Evolutionary conservation across 2,797 vertebrate species (phyloP), one percentile per base, ranked within the genome.

Genomic region (Poecilia wingei): DNA sequence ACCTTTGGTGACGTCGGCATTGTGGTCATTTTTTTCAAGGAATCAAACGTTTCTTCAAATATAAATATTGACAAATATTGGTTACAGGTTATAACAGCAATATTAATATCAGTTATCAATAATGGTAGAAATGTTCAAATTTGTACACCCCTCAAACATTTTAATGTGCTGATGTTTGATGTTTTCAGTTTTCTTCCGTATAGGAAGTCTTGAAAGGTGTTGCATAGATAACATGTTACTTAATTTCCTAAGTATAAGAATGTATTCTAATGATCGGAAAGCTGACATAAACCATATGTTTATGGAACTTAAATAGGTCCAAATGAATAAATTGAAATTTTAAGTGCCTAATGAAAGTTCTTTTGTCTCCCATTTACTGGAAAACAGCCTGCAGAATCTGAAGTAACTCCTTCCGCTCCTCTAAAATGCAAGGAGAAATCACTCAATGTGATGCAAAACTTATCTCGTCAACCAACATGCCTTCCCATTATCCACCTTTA

Each of bases 401-500:
- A 4, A 28, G 9, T 39, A 47, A 84, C 74, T 49, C 43, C 6
- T 46, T 78, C 74, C 70, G 25, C n/a, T 64, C 13, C 20, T 61
- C 66, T 72, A 55, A 78, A 74, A 46, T 28, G 25, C 80, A 64
- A 81, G 66, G 46, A 82, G 66, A 76, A 66, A 88, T 83, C 84
- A 88, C 4, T 33, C 33, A 45, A 57, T 41, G 72, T 76, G 81
- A 88, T 77, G 75, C 71, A 75, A 76, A 79, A 77, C 78, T 76
- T 16, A 81, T 87, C 88, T 33, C 69, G 77, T 78, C 68, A 28
- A 79, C 86, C 78, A 77, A 55, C 81, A 75, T 41, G 41, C 74
- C 72, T 51, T 74, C 78, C 73, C 47, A 57, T 87, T 83, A 79
- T 68, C 83, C 82, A 74, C 80, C 75, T 28, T 68, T 77, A 84